Evolutionary conservation across 2,888 invertebrate genomes (phyloP).

Genomic region (Acanthosepion esculentum): DNA sequence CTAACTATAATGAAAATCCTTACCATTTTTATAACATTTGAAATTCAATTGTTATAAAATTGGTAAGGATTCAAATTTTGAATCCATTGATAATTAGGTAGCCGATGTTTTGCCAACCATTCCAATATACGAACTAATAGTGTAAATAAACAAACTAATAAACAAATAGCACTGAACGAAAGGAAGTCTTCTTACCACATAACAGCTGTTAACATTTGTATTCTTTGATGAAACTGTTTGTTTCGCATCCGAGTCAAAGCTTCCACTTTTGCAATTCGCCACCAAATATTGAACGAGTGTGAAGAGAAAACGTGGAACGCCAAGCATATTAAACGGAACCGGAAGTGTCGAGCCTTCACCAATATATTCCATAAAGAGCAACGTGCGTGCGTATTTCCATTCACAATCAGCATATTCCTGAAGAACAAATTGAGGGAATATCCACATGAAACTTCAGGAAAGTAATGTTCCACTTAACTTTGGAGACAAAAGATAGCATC

Average conservation of each 20-base stretch:
- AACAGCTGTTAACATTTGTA: background rate
- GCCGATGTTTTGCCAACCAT: too few species aligned
- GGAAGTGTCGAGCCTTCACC: slow-evolving; percentile 77
- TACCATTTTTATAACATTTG: too few species aligned
- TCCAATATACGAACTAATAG: background rate
- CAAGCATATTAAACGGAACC: slow-evolving; percentile 71
- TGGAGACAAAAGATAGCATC: too few species aligned
- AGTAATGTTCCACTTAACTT: too few species aligned
- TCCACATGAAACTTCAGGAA: too few species aligned
- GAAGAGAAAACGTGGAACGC: slow-evolving; percentile 58
- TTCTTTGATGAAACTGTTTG: background rate
- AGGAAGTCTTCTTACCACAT: background rate
- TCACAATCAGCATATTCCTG: slow-evolving; percentile 73
- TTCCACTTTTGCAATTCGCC: background rate
- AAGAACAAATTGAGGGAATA: too few species aligned
- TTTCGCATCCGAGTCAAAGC: background rate
- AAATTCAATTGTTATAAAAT: too few species aligned
- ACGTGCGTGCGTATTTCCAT: slow-evolving; percentile 74
- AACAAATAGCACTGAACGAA: too few species aligned
- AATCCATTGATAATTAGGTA: too few species aligned
- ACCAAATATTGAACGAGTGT: background rate
- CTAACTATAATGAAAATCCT: too few species aligned
- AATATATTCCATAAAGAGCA: slow-evolving; percentile 76
- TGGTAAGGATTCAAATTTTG: too few species aligned
- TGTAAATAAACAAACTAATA: too few species aligned